These are phyloP conservation scores for Bombyx mori DNA, from an alignment of 1,140 invertebrate genomes.

Conservation along the genomic window DNA sequence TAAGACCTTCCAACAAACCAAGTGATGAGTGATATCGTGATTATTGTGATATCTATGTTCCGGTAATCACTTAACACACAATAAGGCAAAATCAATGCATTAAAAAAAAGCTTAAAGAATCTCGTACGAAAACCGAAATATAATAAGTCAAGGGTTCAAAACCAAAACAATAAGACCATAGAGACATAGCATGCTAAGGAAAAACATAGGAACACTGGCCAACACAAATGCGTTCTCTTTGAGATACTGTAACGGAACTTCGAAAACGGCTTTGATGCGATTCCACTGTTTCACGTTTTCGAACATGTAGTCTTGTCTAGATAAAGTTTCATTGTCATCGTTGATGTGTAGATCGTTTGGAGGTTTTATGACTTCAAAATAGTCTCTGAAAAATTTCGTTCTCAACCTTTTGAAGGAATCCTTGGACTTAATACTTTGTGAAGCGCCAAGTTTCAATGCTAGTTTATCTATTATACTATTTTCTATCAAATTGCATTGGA, in stretches of 20 bases:
- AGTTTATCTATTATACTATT: constrained; percentile 38
- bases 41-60: too few relatives aligned
- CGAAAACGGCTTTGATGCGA: constrained; percentile 12
- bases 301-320: too few relatives aligned
- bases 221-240: constrained; percentile 39
- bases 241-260: constrained; percentile 23
- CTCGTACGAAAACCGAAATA: too few relatives aligned
- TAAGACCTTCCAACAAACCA: too few relatives aligned
- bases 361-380: constrained; percentile 29
- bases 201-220: constrained; percentile 39
- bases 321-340: too few relatives aligned
- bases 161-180: constrained; percentile 37
- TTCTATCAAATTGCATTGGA: constrained; percentile 31
- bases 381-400: constrained; percentile 23
- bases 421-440: constrained; percentile 7
- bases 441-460: constrained; percentile 20
- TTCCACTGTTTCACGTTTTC: not conserved
- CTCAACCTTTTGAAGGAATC: constrained; percentile 11
- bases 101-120: too few relatives aligned
- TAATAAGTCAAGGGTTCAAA: constrained; percentile 16
- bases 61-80: too few relatives aligned
- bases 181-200: constrained; percentile 33
- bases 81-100: too few relatives aligned
- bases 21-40: too few relatives aligned
- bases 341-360: constrained; percentile 5